Evolutionary conservation across 2,113 vertebrate species (phyloP).

Genomic region (Eudyptes chrysolophus): DNA sequence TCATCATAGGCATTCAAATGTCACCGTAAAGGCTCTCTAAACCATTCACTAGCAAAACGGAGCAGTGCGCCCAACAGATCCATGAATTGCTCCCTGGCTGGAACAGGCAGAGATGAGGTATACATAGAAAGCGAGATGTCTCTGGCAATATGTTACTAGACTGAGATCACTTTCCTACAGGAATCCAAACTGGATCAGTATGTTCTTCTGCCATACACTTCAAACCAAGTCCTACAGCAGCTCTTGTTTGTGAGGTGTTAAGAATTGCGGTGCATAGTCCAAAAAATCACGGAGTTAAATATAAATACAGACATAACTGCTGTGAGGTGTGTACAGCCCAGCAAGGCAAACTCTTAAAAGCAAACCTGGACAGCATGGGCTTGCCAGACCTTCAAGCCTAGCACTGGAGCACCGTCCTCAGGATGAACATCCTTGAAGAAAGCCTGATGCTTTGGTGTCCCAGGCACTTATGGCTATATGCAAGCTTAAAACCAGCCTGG

Average conservation of each 20-base stretch:
- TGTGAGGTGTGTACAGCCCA: neutral
- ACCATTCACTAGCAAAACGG: neutral
- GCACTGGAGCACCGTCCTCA: neutral
- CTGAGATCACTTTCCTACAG: neutral
- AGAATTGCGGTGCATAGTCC: neutral
- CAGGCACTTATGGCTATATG: rapidly evolving
- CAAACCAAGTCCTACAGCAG: neutral
- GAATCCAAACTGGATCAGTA: neutral
- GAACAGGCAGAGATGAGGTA: neutral
- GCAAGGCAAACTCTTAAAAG: neutral
- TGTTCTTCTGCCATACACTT: neutral
- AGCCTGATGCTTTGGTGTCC: neutral
- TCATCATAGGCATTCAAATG: neutral
- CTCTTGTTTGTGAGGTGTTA: neutral
- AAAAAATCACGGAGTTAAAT: neutral
- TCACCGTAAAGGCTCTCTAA: neutral
- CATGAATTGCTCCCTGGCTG: neutral
- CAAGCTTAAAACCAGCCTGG: neutral
- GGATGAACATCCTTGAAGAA: neutral
- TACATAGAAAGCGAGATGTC: neutral
- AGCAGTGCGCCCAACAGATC: neutral
- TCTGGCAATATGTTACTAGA: neutral
- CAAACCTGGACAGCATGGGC: neutral
- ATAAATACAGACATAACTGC: neutral
- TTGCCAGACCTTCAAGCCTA: neutral